phyloP scores from a whole-genome alignment of 2,113 vertebrate species.

The Apus apus region DNA sequence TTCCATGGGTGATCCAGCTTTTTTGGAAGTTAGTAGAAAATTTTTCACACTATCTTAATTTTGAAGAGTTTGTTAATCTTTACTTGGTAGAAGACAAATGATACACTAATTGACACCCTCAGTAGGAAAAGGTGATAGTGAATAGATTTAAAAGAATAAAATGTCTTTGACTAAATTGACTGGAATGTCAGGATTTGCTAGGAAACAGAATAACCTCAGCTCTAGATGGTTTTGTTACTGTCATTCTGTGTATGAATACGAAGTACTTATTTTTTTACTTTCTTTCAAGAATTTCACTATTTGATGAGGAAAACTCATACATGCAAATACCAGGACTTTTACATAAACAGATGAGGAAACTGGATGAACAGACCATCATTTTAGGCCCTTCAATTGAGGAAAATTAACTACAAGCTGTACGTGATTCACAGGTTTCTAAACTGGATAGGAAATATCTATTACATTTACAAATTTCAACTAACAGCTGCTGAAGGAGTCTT shows the following conservation, averaged over 20 bases:
- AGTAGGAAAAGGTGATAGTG: neutral
- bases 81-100: neutral
- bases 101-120: neutral
- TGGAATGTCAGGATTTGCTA: neutral
- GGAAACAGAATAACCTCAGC: neutral
- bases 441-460: neutral
- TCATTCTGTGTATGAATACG: neutral
- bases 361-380: neutral
- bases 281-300: neutral
- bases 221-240: neutral
- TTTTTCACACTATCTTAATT: neutral
- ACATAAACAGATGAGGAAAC: neutral
- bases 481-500: neutral
- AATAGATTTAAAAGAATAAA: neutral
- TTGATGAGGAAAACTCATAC: neutral
- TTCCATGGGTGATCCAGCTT: neutral
- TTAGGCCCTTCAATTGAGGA: neutral
- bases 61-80: neutral
- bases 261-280: neutral
- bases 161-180: neutral
- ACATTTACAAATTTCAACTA: neutral
- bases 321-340: neutral
- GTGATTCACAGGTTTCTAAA: conserved; percentile 2
- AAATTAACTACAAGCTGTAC: neutral
- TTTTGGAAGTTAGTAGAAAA: neutral